Percentiles rank a stretch among this genome's conserved stretches.
phyloP scores from a whole-genome alignment of 2,113 vertebrate species.

The Ancistrus triradiatus region DNA sequence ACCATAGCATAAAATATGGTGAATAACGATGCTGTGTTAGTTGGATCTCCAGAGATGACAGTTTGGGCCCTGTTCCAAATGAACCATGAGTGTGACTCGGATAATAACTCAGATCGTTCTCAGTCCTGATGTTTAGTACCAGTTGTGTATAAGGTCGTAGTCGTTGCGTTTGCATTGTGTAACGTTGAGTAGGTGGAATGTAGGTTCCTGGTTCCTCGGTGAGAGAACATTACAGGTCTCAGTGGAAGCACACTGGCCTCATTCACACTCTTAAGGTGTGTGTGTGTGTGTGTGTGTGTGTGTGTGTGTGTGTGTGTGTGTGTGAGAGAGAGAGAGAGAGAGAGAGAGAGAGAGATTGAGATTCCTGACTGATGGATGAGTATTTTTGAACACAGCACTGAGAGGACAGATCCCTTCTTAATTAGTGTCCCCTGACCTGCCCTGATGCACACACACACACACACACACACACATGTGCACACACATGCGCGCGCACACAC shows the following conservation, averaged over 20 bases:
- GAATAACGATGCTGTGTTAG: too few species aligned
- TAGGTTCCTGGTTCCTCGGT: background rate
- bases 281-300: slow-evolving; percentile 5
- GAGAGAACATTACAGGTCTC: background rate
- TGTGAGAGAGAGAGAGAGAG: too few species aligned
- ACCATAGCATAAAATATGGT: too few species aligned
- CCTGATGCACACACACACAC: background rate
- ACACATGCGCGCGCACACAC: background rate
- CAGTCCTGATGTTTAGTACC: too few species aligned
- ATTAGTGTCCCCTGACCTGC: slow-evolving; percentile 28
- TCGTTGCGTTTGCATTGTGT: too few species aligned
- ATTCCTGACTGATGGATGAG: background rate
- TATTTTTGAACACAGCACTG: slow-evolving; percentile 21
- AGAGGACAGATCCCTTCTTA: slow-evolving; percentile 10
- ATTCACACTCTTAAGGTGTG: background rate
- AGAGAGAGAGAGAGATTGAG: too few species aligned
- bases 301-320: too few species aligned
- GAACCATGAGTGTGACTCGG: too few species aligned
- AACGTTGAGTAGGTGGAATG: background rate
- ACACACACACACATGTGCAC: background rate
- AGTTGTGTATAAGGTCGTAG: too few species aligned
- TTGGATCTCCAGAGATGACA: too few species aligned
- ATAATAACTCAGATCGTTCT: too few species aligned
- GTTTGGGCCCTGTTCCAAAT: too few species aligned
- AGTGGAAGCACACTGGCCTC: slow-evolving; percentile 18